Percentiles rank a stretch among this genome's conserved stretches.
phyloP scores from a whole-genome alignment of 2,888 invertebrate genomes.

The Eupithecia tripunctaria region DNA sequence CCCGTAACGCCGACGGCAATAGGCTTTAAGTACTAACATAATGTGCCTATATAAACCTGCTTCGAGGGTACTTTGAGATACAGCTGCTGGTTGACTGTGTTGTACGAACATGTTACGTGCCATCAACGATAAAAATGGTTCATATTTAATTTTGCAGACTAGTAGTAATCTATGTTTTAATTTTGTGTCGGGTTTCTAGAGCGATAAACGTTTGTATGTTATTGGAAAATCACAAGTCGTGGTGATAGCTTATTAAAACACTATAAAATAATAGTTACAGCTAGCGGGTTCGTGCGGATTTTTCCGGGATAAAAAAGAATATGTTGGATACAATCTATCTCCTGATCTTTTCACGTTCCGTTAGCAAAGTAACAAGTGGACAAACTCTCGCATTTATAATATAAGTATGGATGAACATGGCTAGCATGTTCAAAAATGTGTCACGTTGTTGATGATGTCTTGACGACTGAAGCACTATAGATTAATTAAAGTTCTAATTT shows the following conservation, averaged over 20 bases:
- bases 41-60: slow-evolving; percentile 15
- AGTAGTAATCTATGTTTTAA: not conserved
- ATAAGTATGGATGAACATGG: no score
- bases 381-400: no score
- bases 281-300: not conserved
- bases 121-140: not conserved
- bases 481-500: no score
- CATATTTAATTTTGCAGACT: not conserved
- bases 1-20: slow-evolving; percentile 14
- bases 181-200: not conserved
- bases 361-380: no score
- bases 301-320: not conserved
- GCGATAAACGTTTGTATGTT: not conserved
- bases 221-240: not conserved
- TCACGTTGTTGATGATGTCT: no score
- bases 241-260: not conserved
- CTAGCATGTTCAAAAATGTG: no score
- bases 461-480: no score
- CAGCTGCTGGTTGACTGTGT: not conserved
- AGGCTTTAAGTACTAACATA: slow-evolving; percentile 15
- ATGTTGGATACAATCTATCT: not conserved
- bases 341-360: not conserved
- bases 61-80: not conserved
- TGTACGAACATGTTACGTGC: not conserved
- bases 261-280: not conserved